Evolutionary conservation across 2,888 invertebrate species (phyloP).

Genomic region (Euspilapteryx auroguttella): DNA sequence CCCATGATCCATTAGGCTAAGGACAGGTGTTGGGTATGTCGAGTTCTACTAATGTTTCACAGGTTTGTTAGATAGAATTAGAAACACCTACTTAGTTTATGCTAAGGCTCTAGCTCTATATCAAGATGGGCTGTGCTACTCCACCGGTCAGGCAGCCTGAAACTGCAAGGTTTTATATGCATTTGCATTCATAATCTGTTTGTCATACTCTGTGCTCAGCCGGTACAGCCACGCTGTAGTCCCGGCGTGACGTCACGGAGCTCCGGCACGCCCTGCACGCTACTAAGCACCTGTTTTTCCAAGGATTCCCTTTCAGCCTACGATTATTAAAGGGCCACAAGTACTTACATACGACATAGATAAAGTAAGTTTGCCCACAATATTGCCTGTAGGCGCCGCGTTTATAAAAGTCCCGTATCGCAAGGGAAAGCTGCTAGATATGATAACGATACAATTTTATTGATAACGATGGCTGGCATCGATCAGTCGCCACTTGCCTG

Average conservation of each 20-base stretch:
- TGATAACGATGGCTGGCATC: constrained; percentile 48
- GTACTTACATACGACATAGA: constrained; percentile 33
- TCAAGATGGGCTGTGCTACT: too few species aligned
- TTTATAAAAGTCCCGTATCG: constrained; percentile 52
- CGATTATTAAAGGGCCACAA: constrained; percentile 16
- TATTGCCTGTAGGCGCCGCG: constrained; percentile 27
- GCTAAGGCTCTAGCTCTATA: too few species aligned
- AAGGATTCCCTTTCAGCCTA: constrained; percentile 21
- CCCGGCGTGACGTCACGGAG: too few species aligned
- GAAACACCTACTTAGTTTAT: too few species aligned
- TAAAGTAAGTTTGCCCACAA: constrained; percentile 19
- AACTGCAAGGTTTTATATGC: too few species aligned
- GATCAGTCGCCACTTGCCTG: constrained; percentile 46
- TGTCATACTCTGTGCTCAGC: constrained; percentile 4
- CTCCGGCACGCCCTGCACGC: too few species aligned
- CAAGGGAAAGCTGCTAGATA: constrained; percentile 56
- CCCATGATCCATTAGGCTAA: too few species aligned
- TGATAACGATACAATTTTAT: constrained; percentile 56
- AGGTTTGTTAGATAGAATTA: too few species aligned
- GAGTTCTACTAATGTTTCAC: too few species aligned
- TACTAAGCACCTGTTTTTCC: constrained; percentile 30
- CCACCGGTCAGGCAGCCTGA: too few species aligned
- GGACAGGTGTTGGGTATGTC: too few species aligned
- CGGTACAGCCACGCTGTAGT: too few species aligned
- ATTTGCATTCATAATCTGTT: not conserved